Evolutionary conservation across 1,140 invertebrate species (phyloP).

Genomic region (Gryon sp.): DNA sequence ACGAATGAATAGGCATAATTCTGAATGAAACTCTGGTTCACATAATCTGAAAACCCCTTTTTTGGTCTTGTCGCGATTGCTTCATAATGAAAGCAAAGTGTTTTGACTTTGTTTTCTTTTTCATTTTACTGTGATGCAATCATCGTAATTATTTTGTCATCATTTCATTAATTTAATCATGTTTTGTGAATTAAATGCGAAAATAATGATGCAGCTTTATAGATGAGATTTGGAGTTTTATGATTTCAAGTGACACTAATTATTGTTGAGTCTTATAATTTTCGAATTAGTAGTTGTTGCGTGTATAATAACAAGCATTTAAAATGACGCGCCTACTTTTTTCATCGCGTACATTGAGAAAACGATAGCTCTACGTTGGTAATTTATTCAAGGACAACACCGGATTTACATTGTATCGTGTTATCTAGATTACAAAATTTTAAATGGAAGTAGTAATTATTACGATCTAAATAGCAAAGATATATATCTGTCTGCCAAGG

Average conservation of each 20-base stretch:
- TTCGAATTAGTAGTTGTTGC: slow-evolving; percentile 18
- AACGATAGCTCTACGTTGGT: slow-evolving; percentile 36
- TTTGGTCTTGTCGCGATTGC: slow-evolving; percentile 19
- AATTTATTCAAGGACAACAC: slow-evolving; percentile 58
- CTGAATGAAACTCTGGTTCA: slow-evolving; percentile 14
- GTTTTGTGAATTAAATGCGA: too few species aligned
- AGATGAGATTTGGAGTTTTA: too few species aligned
- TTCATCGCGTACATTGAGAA: slow-evolving; percentile 33
- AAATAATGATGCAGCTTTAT: too few species aligned
- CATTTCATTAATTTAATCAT: too few species aligned
- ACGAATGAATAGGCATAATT: slow-evolving; percentile 28
- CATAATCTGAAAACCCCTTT: slow-evolving; percentile 34
- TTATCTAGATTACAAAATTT: slow-evolving; percentile 58
- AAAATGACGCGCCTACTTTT: slow-evolving; percentile 42
- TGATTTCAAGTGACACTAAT: background rate
- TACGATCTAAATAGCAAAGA: slow-evolving; percentile 59
- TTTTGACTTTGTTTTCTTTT: slow-evolving; percentile 9
- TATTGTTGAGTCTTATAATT: slow-evolving; percentile 7
- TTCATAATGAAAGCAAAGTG: slow-evolving; percentile 37
- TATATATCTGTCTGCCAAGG: slow-evolving; percentile 27
- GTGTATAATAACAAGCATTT: slow-evolving; percentile 15
- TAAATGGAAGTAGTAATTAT: slow-evolving; percentile 51
- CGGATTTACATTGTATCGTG: slow-evolving; percentile 45
- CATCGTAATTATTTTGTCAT: too few species aligned
- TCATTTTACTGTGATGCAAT: background rate